phyloP scores from a whole-genome alignment of 2,113 vertebrate genomes.

The Camelus dromedarius region DNA sequence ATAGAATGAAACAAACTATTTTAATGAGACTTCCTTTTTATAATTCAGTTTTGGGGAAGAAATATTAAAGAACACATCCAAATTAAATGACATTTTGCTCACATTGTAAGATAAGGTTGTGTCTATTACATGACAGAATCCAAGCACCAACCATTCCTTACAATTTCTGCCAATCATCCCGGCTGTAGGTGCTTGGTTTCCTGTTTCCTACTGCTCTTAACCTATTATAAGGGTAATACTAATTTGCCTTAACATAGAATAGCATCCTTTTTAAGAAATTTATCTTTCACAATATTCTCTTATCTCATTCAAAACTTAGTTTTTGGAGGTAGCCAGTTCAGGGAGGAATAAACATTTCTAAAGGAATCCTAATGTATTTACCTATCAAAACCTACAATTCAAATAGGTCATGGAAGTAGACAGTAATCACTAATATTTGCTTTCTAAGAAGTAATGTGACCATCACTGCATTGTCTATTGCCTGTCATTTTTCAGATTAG shows the following conservation, averaged over 20 bases:
- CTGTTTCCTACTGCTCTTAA: background rate
- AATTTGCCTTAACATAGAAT: background rate
- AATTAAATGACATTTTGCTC: slow-evolving; percentile 20
- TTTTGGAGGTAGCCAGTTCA: background rate
- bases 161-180: background rate
- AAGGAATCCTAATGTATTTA: background rate
- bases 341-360: background rate
- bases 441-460: background rate
- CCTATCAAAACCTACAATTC: background rate
- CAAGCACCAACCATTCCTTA: background rate
- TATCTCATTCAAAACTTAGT: background rate
- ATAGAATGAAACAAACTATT: background rate
- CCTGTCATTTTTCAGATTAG: background rate
- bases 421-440: background rate
- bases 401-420: background rate
- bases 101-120: background rate
- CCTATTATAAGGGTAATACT: background rate
- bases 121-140: background rate
- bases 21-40: background rate
- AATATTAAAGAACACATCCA: background rate
- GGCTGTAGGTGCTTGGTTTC: background rate
- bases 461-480: background rate
- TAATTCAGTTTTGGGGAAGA: background rate
- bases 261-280: background rate
- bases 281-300: background rate